phyloP scores from a whole-genome alignment of 2,888 invertebrate genomes.

The Meta bourneti region DNA sequence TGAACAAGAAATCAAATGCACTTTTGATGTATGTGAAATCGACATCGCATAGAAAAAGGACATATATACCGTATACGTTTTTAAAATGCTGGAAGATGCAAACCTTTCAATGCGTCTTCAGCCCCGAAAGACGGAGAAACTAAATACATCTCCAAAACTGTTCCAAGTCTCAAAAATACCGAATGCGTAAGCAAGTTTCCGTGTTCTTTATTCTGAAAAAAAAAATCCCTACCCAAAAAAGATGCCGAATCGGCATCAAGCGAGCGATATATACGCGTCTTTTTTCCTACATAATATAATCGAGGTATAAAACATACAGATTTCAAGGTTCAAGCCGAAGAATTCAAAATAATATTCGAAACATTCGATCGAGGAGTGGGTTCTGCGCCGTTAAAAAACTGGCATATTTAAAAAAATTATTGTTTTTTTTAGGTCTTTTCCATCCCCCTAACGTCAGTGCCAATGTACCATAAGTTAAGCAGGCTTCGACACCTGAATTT shows the following conservation, averaged over 20 bases:
- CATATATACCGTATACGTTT: not conserved
- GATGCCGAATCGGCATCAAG: not conserved
- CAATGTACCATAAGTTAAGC: slow-evolving; percentile 43
- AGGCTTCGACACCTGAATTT: slow-evolving; percentile 51
- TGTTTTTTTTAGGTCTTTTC: too few species aligned
- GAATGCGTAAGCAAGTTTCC: slow-evolving; percentile 1
- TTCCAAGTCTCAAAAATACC: not conserved
- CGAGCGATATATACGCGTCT: not conserved
- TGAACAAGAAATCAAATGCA: not conserved
- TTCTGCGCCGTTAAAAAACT: not conserved
- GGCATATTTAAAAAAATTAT: slow-evolving; percentile 21
- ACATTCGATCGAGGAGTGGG: not conserved
- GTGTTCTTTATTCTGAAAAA: not conserved
- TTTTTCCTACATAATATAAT: not conserved
- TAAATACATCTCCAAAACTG: not conserved
- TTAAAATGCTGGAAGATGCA: not conserved
- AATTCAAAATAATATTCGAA: not conserved
- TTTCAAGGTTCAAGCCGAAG: not conserved
- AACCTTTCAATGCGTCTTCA: not conserved
- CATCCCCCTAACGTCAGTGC: not conserved
- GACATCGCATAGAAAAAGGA: not conserved
- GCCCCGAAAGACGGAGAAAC: not conserved
- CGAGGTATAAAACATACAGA: slow-evolving; percentile 1
- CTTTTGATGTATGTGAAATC: not conserved
- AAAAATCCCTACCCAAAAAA: not conserved